These are phyloP conservation scores for Galago senegalensis DNA, from an alignment of 2,797 vertebrate species.

Conservation along the genomic window DNA sequence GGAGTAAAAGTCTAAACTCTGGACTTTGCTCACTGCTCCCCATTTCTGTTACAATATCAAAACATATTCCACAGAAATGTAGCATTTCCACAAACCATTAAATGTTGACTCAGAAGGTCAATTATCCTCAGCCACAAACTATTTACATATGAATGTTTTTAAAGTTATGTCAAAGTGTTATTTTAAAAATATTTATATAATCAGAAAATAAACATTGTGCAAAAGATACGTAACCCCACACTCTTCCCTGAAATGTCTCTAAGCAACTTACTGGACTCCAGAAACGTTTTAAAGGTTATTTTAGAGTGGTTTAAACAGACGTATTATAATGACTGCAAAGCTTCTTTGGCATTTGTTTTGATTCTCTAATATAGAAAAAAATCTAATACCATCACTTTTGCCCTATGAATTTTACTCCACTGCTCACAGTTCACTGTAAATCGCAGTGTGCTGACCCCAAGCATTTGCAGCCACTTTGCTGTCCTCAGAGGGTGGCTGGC, in stretches of 20 bases:
- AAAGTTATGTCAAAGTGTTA: neutral
- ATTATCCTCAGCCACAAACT: neutral
- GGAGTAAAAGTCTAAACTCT: neutral
- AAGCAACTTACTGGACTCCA: constrained; percentile 18
- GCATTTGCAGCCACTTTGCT: neutral
- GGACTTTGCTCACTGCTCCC: neutral
- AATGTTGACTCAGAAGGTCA: constrained; percentile 20
- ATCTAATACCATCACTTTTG: neutral
- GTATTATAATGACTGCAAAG: constrained; percentile 18
- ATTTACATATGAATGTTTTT: constrained; percentile 41
- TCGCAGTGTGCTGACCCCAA: neutral
- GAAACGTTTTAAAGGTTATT: constrained; percentile 16
- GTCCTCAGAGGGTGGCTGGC: neutral
- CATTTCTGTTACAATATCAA: constrained; percentile 23
- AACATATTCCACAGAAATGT: neutral
- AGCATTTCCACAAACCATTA: neutral
- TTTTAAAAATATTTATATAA: constrained; percentile 17
- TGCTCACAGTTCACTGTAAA: neutral
- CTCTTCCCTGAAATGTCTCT: constrained; percentile 18
- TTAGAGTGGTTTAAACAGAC: neutral
- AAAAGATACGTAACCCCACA: constrained; percentile 30
- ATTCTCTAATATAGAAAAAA: neutral
- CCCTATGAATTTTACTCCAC: neutral
- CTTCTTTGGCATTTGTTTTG: constrained; percentile 48
- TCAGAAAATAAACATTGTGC: constrained; percentile 35